A percentile compares a stretch with the other conserved stretches of the same genome.
phyloP scores from a whole-genome alignment of 2,797 vertebrate genomes.

The Carapus acus region DNA sequence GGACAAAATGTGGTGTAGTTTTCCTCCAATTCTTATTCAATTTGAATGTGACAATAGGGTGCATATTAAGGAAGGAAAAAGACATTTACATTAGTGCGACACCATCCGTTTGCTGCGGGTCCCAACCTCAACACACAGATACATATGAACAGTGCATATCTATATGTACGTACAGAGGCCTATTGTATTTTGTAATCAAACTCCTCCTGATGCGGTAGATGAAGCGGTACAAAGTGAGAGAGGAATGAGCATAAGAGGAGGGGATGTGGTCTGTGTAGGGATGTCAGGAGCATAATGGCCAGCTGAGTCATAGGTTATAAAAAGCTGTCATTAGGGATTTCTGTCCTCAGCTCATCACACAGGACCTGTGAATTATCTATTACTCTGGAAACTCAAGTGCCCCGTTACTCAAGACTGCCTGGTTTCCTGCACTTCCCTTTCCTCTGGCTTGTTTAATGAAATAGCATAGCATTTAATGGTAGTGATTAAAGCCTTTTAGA shows the following conservation, averaged over 20 bases:
- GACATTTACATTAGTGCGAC: too few relatives aligned
- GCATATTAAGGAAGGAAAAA: too few relatives aligned
- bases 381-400: conserved; percentile 72
- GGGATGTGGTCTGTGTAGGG: conserved; percentile 69
- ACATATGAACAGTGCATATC: conserved; percentile 17
- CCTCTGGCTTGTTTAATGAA: conserved; percentile 68
- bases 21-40: too few relatives aligned
- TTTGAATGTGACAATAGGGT: too few relatives aligned
- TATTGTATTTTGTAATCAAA: conserved; percentile 38
- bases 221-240: conserved; percentile 32
- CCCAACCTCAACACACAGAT: too few relatives aligned
- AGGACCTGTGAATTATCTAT: conserved; percentile 79
- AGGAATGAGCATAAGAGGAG: conserved; percentile 48
- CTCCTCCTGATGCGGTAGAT: conserved; percentile 26
- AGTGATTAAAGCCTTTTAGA: conserved; percentile 49
- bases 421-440: conserved; percentile 66
- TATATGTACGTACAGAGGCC: conserved; percentile 3
- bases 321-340: conserved; percentile 80
- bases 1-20: too few relatives aligned
- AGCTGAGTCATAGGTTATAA: conserved; percentile 81
- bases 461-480: conserved; percentile 39
- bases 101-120: too few relatives aligned
- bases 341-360: conserved; percentile 74
- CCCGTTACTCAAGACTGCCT: conserved; percentile 65
- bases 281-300: conserved; percentile 73